Evolutionary conservation across 2,113 vertebrate genomes (phyloP).

Genomic region (Pseudolaguvia tuberculata): DNA sequence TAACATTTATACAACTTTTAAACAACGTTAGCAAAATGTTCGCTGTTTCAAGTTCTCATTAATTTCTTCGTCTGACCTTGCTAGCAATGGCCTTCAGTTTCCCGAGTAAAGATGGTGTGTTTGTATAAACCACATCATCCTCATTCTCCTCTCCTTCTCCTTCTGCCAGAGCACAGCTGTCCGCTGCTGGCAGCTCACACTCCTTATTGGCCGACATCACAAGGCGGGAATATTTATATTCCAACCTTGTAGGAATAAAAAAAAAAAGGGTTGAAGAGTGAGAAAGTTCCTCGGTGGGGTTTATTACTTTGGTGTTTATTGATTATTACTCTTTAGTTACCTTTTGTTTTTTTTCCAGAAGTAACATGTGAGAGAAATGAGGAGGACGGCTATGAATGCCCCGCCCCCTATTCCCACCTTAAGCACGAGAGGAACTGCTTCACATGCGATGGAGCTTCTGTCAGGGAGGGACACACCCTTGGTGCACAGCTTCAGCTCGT

Average conservation of each 20-base stretch:
- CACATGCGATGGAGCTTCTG: constrained; percentile 79
- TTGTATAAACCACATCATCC: constrained; percentile 91
- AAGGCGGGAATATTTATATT: constrained; percentile 95
- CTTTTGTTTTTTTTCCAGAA: constrained; percentile 99
- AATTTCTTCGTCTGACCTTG: constrained; percentile 74
- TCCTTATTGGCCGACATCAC: constrained; percentile 96
- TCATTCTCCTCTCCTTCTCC: constrained; percentile 90
- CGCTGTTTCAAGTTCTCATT: neutral
- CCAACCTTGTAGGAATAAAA: constrained; percentile 71
- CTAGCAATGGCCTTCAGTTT: constrained; percentile 94
- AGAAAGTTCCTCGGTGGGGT: neutral
- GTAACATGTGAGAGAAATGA: constrained; percentile 90
- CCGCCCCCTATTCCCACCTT: constrained; percentile 84
- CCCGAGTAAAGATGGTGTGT: constrained; percentile 83
- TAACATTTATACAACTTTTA: too few species aligned
- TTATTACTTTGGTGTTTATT: neutral
- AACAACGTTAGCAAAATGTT: too few species aligned
- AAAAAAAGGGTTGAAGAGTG: neutral
- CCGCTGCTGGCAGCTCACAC: constrained; percentile 89
- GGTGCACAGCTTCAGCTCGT: constrained; percentile 86
- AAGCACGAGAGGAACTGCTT: constrained; percentile 88
- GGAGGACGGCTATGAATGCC: constrained; percentile 82
- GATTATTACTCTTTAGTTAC: constrained; percentile 63
- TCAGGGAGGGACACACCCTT: constrained; percentile 83
- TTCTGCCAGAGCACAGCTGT: constrained; percentile 98